Evolutionary conservation across 1,140 invertebrate species (phyloP).

Genomic region (Psix sp.): DNA sequence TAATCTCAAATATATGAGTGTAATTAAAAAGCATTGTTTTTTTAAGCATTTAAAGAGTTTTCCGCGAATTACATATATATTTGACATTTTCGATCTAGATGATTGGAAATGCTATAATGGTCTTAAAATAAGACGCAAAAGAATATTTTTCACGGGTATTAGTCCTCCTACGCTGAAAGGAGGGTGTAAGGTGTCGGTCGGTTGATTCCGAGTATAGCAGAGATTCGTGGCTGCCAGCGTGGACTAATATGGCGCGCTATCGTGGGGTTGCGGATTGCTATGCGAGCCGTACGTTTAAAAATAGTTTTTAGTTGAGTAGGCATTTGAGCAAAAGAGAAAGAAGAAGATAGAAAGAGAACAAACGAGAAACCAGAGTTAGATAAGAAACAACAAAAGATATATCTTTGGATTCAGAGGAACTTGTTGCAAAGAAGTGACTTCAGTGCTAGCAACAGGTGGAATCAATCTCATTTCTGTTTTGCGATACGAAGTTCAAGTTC

Average conservation of each 20-base stretch:
- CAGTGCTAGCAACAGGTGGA: slow-evolving; percentile 51
- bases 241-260: slow-evolving; percentile 77
- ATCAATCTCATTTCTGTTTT: slow-evolving; percentile 15
- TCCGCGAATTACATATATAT: too few relatives aligned
- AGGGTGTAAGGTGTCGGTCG: slow-evolving; percentile 75
- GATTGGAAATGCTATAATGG: too few relatives aligned
- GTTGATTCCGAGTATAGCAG: slow-evolving; percentile 73
- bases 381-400: slow-evolving; percentile 3
- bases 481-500: slow-evolving; percentile 35
- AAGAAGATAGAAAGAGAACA: slow-evolving; percentile 48
- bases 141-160: slow-evolving; percentile 25
- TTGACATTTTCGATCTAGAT: too few relatives aligned
- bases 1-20: too few relatives aligned
- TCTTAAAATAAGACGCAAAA: slow-evolving; percentile 10
- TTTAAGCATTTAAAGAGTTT: too few relatives aligned
- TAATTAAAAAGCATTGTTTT: too few relatives aligned
- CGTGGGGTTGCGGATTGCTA: slow-evolving; percentile 72
- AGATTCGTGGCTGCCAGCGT: slow-evolving; percentile 71
- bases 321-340: slow-evolving; percentile 64
- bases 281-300: slow-evolving; percentile 73
- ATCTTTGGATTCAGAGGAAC: not conserved
- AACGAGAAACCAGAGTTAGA: slow-evolving; percentile 24
- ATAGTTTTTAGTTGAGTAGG: slow-evolving; percentile 74
- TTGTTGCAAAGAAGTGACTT: not conserved
- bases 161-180: slow-evolving; percentile 63